Base-by-base conservation (phyloP, 2,797 vertebrate species). In the Echiichthys vipera region DNA sequence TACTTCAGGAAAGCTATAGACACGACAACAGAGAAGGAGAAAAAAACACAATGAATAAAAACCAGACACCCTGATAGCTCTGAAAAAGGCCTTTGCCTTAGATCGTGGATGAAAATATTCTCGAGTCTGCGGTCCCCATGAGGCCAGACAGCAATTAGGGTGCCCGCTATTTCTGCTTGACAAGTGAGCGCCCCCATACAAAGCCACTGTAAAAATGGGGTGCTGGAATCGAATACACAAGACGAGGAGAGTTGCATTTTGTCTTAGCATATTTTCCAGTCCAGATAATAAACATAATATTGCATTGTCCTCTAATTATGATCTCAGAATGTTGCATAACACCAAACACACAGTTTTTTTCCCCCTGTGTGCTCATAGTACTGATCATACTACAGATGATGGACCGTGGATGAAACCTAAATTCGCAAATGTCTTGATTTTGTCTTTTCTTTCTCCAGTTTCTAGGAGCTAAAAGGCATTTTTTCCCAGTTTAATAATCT, bases 261-360 rank as follows among this genome's bases (percentile, higher is more conserved):
- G 75, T 88, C 80, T 89, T 85, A 72, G 75, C 77, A 29, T 85
- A 92, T 92, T 92, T 94, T 93, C 89, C 90, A 92, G 84, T 87
- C 85, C 88, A 91, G 82, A 93, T 91, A 88, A 91, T 91, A 67
- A 89, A 86, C 81, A 93, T 91, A 93, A 93, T 90, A 90, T 90
- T 76, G 77, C 84, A 89, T 87, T 92, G 92, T 92, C 62, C 84
- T 78, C 86, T 85, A 92, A 93, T 90, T 90, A 90, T 85, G 82
- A 90, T 81, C 76, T 87, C 88, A 88, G 76, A 85, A 83, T 71
- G 80, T 91, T 92, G 84, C 84, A 68, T 93, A 93, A 93, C 78
- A 43, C 40, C 56, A 76, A 81, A 78, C 56, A 12, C 71, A 71
- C 36, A 40, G 5, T 11, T 50, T 64, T 72, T 64, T 27, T 71